Base-by-base conservation (phyloP, 2,797 vertebrate genomes). In the Pitangus sulphuratus region DNA sequence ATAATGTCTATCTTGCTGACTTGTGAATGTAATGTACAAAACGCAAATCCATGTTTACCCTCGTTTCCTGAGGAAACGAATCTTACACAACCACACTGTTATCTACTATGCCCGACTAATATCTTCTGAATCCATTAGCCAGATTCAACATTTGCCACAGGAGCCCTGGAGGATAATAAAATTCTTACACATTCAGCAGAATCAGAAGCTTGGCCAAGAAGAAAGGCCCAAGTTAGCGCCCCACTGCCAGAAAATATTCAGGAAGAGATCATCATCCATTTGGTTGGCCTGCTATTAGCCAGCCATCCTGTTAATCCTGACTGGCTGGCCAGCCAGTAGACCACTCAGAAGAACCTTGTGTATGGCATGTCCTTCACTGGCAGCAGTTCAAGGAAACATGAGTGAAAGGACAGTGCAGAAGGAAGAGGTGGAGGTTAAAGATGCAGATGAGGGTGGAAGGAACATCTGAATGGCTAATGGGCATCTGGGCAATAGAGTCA, bases 51-150 rank as follows among this genome's bases (percentile, higher is more conserved):
- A 10, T 68, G 33, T 89, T 78, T 88, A 91, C 11, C 28, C 22
- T 76, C 15, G 6, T 82, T 91, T 94, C 68, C 44, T 87, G 40
- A 92, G 87, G 66, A 89, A 90, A 92, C 21, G 3, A 58, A 71
- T 50, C 21, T 69, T 68, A 51, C 30, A 58, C 0, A 0, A 33
- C 16, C 30, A 57, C 22, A 20, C 12, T 83, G 9, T 40, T 81
- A 1, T 57, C 33, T 91, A 6, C 14, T 75, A 4, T 61, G 33
- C 14, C 17, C 1, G 0, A 26, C n/a, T 72, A 84, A 62, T 54
- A 79, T 35, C 12, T 62, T 65, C 20, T 84, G 47, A 90, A 70
- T 44, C 47, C 44, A 20, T 83, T 83, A 77, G 4, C 12, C 51
- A 53, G 28, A 58, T 89, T 74, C 56, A 85, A 16, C 12, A 28